phyloP scores from a whole-genome alignment of 2,888 invertebrate genomes.

The Idaea aversata region DNA sequence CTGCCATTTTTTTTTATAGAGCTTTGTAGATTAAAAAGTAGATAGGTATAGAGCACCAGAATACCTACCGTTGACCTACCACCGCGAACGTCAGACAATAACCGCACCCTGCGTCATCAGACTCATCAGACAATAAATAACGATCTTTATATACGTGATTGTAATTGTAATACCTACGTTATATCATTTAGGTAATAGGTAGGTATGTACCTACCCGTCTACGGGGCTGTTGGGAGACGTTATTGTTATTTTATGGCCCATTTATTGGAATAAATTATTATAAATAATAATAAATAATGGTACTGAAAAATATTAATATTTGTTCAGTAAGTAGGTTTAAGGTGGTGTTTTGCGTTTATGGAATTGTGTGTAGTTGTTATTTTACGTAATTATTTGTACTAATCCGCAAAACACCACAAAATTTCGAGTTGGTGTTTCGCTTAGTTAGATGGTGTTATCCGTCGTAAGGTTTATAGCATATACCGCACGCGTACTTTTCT shows the following conservation, averaged over 20 bases:
- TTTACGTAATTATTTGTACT: too few relatives aligned
- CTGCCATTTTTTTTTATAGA: too few relatives aligned
- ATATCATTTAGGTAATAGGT: not conserved
- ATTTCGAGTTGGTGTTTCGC: too few relatives aligned
- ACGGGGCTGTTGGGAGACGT: not conserved
- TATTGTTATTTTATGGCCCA: not conserved
- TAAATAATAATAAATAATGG: not conserved
- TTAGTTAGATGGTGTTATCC: too few relatives aligned
- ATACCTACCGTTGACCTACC: too few relatives aligned
- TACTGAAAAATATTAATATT: not conserved
- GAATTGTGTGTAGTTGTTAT: too few relatives aligned
- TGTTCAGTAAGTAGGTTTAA: not conserved
- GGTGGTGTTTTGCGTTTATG: too few relatives aligned
- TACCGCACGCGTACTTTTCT: too few relatives aligned
- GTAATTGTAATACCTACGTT: not conserved
- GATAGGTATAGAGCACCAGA: too few relatives aligned
- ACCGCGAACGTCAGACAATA: not conserved
- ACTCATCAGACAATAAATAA: not conserved
- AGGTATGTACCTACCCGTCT: not conserved
- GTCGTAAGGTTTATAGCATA: too few relatives aligned
- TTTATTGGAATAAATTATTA: not conserved
- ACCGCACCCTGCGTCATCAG: not conserved
- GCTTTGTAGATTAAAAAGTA: too few relatives aligned
- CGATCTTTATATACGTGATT: not conserved
- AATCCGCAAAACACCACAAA: too few relatives aligned